Percentiles rank a stretch among this genome's conserved stretches.
phyloP scores from a whole-genome alignment of 30 jellyfish, hydroid and myxozoan species.

The Hydra vulgaris region DNA sequence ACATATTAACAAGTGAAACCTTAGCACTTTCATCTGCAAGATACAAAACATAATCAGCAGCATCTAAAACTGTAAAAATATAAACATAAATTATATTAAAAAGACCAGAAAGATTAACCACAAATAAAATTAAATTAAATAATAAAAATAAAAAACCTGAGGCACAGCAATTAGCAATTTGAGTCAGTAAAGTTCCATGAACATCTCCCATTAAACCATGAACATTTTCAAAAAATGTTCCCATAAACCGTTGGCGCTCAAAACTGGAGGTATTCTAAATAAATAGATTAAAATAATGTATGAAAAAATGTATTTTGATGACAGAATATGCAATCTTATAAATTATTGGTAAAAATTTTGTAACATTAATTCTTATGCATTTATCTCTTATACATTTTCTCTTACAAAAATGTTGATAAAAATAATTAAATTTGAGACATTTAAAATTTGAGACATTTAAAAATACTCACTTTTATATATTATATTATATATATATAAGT shows the following conservation, averaged over 20 bases:
- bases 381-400: no score
- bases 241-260: slow-evolving; percentile 86
- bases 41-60: slow-evolving; percentile 66
- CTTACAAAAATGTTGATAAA: no score
- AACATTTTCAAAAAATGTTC: slow-evolving; percentile 60
- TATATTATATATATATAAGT: no score
- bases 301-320: no score
- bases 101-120: not conserved
- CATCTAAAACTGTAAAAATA: slow-evolving; percentile 80
- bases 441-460: no score
- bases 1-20: slow-evolving; percentile 33
- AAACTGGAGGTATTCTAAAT: slow-evolving; percentile 72
- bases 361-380: no score
- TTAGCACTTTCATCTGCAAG: slow-evolving; percentile 61
- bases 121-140: not conserved
- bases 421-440: no score
- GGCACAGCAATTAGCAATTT: slow-evolving; percentile 84
- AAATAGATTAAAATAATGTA: not conserved
- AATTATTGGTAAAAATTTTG: no score
- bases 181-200: slow-evolving; percentile 66
- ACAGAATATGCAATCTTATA: no score
- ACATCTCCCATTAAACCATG: slow-evolving; percentile 69
- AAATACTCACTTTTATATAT: no score
- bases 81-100: not conserved
- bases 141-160: slow-evolving; percentile 36